A percentile compares a stretch with the other conserved stretches of the same genome.
Conservation (phyloP, 1,140 invertebrate genomes). For the Chironomus tepperi region DNA sequence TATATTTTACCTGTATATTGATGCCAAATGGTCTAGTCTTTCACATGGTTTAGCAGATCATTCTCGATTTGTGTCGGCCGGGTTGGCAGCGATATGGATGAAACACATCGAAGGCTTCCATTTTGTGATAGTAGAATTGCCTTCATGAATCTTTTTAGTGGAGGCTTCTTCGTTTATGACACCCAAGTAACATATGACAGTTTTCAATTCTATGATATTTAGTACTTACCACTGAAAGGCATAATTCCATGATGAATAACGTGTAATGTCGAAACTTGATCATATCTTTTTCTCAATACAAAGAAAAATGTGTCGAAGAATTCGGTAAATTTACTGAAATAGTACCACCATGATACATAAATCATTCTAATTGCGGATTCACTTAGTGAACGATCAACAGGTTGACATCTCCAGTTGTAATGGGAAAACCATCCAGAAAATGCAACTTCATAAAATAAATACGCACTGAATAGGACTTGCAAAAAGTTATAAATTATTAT, state of each 20-base stretch:
- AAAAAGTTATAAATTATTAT: conserved; percentile 80
- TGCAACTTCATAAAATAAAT: conserved; percentile 71
- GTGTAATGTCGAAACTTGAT: conserved; percentile 69
- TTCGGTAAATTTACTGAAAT: conserved; percentile 71
- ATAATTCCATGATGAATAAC: conserved; percentile 82
- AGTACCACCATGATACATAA: conserved; percentile 68
- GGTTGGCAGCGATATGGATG: too few species aligned
- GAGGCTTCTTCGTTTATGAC: too few species aligned
- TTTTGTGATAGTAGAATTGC: too few species aligned
- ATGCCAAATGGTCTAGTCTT: too few species aligned
- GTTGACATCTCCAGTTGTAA: conserved; percentile 81
- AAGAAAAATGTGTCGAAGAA: conserved; percentile 74
- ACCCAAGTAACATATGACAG: too few species aligned
- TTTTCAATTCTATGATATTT: not conserved
- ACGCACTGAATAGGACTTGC: conserved; percentile 76
- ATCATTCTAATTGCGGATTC: conserved; percentile 73
- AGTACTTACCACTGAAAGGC: conserved; percentile 47
- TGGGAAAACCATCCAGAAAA: conserved; percentile 55
- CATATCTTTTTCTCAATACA: conserved; percentile 66
- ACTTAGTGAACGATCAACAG: conserved; percentile 72
- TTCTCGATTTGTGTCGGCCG: too few species aligned
- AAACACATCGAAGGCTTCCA: too few species aligned
- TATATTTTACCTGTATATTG: too few species aligned
- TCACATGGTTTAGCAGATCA: too few species aligned
- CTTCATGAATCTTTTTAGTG: too few species aligned